Percentiles rank a stretch among this genome's conserved stretches.
phyloP scores from a whole-genome alignment of 2,797 vertebrate genomes.

The Antennarius maculatus region DNA sequence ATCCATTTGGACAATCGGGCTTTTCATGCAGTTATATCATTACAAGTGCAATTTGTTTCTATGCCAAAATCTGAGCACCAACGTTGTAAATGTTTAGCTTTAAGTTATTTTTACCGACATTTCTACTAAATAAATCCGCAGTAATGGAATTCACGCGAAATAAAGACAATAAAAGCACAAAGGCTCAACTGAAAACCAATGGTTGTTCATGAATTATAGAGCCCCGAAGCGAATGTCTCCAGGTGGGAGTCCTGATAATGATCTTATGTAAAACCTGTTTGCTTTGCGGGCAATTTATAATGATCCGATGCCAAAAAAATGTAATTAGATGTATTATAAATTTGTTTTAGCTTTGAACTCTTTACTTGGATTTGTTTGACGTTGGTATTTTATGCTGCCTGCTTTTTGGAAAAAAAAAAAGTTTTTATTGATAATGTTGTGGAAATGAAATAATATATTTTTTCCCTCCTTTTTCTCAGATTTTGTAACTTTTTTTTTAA shows the following conservation, averaged over 20 bases:
- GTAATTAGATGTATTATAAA: constrained; percentile 15
- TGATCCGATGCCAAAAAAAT: constrained; percentile 28
- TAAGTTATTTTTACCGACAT: constrained; percentile 17
- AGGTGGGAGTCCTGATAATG: constrained; percentile 38
- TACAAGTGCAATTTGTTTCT: constrained; percentile 69
- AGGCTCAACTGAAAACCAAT: constrained; percentile 67
- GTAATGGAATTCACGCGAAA: constrained; percentile 2
- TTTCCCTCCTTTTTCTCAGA: constrained; percentile 16
- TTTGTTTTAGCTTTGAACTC: constrained; percentile 44
- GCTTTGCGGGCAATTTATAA: constrained; percentile 45
- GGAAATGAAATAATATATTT: constrained; percentile 79
- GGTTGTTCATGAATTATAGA: constrained; percentile 49
- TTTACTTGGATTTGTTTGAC: constrained; percentile 29
- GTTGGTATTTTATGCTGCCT: constrained; percentile 39
- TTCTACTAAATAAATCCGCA: not conserved
- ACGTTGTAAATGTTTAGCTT: constrained; percentile 25
- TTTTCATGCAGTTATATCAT: constrained; percentile 54
- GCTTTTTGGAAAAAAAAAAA: constrained; percentile 44
- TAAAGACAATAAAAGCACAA: constrained; percentile 17
- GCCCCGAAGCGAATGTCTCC: constrained; percentile 30
- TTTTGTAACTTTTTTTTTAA: constrained; percentile 28
- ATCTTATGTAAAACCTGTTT: constrained; percentile 44
- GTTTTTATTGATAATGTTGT: constrained; percentile 46
- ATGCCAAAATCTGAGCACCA: constrained; percentile 58
- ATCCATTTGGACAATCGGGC: constrained; percentile 61